Percentiles rank a stretch among this genome's conserved stretches.
Conservation (phyloP, 2,888 invertebrate species). For the Hemithea aestivaria region DNA sequence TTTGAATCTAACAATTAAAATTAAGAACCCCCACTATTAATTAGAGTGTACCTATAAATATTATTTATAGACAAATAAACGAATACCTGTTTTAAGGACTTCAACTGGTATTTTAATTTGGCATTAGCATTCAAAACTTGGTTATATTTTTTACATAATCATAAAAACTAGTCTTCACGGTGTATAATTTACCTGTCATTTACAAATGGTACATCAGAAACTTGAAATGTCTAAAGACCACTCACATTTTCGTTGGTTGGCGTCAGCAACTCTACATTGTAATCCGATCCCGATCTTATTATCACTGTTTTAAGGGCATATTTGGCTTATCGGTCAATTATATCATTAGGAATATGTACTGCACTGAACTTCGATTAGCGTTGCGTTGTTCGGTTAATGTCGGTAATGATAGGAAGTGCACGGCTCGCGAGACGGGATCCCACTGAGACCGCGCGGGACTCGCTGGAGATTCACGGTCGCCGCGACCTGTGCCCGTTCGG, state of each 20-base stretch:
- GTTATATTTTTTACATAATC: conserved; percentile 1
- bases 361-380: conserved; percentile 25
- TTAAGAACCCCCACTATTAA: too few species aligned
- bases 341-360: conserved; percentile 13
- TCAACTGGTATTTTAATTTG: too few species aligned
- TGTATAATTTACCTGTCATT: conserved; percentile 8
- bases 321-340: conserved; percentile 24
- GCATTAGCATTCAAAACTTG: too few species aligned
- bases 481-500: conserved; percentile 60
- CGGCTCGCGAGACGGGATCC: conserved; percentile 57
- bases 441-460: conserved; percentile 56
- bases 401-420: conserved; percentile 54
- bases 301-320: conserved; percentile 45
- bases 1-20: too few species aligned
- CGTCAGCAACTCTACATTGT: conserved; percentile 72
- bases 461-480: conserved; percentile 70
- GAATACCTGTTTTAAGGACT: too few species aligned
- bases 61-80: too few species aligned
- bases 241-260: conserved; percentile 72
- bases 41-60: too few species aligned
- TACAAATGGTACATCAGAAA: conserved; percentile 13
- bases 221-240: conserved; percentile 28
- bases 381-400: conserved; percentile 8
- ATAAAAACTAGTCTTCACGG: conserved; percentile 2
- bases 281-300: conserved; percentile 42